A percentile compares a stretch with the other conserved stretches of the same genome.
phyloP scores from a whole-genome alignment of 2,888 invertebrate genomes.

The Notodonta dromedarius region DNA sequence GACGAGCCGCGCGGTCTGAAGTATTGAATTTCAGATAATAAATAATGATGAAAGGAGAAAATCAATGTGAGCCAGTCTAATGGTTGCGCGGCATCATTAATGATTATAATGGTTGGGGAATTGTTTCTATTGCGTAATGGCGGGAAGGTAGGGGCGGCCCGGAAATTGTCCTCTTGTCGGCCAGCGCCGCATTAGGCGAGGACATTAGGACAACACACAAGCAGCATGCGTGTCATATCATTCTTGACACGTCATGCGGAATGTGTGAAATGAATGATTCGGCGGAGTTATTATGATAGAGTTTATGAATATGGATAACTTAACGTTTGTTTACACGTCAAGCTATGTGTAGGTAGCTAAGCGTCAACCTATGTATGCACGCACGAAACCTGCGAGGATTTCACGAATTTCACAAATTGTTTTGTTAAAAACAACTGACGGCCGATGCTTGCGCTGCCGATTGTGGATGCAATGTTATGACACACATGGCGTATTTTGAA shows the following conservation, averaged over 20 bases:
- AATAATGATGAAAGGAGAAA: slow-evolving; percentile 54
- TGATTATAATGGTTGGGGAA: slow-evolving; percentile 74
- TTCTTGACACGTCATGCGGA: slow-evolving; percentile 64
- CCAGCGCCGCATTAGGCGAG: slow-evolving; percentile 72
- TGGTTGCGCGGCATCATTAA: slow-evolving; percentile 63
- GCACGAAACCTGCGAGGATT: too few relatives aligned
- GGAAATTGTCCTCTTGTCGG: slow-evolving; percentile 81
- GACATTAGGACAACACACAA: slow-evolving; percentile 68
- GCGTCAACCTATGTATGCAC: too few relatives aligned
- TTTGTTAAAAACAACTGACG: too few relatives aligned
- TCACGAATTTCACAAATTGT: too few relatives aligned
- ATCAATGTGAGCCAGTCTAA: slow-evolving; percentile 59
- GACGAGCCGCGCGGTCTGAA: slow-evolving; percentile 25
- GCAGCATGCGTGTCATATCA: slow-evolving; percentile 66
- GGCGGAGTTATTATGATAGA: slow-evolving; percentile 46
- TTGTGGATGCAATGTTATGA: too few relatives aligned
- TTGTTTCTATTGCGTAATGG: slow-evolving; percentile 77
- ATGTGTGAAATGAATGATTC: slow-evolving; percentile 54
- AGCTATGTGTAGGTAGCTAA: too few relatives aligned
- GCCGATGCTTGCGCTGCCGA: too few relatives aligned
- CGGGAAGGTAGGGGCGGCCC: slow-evolving; percentile 74
- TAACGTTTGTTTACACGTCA: too few relatives aligned
- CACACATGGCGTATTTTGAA: too few relatives aligned
- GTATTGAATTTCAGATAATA: slow-evolving; percentile 46
- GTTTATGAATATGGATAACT: slow-evolving; percentile 9